Evolutionary conservation across 2,113 vertebrate species (phyloP).

Genomic region (Rissa tridactyla): DNA sequence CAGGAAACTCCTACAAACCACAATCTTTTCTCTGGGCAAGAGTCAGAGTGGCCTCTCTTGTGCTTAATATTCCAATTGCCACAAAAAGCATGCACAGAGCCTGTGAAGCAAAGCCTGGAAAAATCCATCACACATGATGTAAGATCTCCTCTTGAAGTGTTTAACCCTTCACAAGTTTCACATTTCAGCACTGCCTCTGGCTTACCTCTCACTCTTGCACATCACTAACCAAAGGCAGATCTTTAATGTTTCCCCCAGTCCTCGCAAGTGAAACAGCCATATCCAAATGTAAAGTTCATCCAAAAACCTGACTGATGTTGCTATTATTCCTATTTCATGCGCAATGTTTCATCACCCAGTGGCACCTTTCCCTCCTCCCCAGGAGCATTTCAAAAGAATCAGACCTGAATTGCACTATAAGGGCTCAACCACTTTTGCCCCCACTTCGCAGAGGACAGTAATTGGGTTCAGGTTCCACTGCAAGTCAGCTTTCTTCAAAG

Average conservation of each 20-base stretch:
- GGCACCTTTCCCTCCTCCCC: not conserved
- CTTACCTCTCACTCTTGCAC: not conserved
- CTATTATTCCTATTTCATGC: not conserved
- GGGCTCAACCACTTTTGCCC: not conserved
- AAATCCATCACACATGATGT: not conserved
- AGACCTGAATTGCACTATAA: not conserved
- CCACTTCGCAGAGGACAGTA: not conserved
- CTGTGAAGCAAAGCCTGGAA: not conserved
- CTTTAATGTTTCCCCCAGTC: not conserved
- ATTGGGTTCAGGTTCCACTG: not conserved
- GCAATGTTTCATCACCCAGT: not conserved
- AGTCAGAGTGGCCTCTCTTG: not conserved
- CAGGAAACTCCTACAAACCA: slow-evolving; percentile 11
- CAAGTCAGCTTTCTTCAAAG: not conserved
- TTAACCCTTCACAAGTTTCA: not conserved
- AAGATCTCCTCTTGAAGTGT: not conserved
- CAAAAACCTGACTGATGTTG: not conserved
- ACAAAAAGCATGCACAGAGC: not conserved
- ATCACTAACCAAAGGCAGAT: not conserved
- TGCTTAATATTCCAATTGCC: not conserved
- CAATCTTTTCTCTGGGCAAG: not conserved
- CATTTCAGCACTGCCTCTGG: not conserved
- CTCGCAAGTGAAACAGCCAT: not conserved
- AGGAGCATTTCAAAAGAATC: not conserved
- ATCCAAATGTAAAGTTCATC: not conserved